Evolutionary conservation across 2,797 vertebrate species (phyloP).

Genomic region (Sebastes reedi): DNA sequence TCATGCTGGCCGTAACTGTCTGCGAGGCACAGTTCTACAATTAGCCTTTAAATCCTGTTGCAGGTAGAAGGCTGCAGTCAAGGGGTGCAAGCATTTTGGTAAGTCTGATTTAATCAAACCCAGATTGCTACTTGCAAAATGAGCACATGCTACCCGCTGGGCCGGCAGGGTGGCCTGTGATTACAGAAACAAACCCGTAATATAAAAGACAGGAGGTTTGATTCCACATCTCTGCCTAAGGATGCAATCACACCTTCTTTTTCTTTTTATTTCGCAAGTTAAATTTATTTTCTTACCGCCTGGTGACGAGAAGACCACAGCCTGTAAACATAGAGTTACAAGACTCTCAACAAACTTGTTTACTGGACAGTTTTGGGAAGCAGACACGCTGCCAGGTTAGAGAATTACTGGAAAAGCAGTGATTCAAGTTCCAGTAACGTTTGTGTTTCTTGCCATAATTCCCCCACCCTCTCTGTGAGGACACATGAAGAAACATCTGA

Average conservation of each 20-base stretch:
- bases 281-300: not conserved
- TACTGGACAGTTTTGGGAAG: not conserved
- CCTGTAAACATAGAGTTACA: constrained; percentile 3
- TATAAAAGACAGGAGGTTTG: not conserved
- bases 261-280: not conserved
- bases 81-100: not conserved
- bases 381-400: not conserved
- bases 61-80: constrained; percentile 19
- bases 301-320: constrained; percentile 8
- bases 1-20: constrained; percentile 11
- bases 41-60: constrained; percentile 49
- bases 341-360: not conserved
- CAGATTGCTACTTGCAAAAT: constrained; percentile 47
- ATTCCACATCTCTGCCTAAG: not conserved
- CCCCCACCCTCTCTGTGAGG: not conserved
- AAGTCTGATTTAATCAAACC: constrained; percentile 55
- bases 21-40: constrained; percentile 8
- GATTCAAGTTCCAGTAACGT: not conserved
- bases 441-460: not conserved
- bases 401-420: constrained; percentile 5
- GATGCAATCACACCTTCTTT: not conserved
- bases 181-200: constrained; percentile 18
- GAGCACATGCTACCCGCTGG: constrained; percentile 26
- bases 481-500: not conserved
- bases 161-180: constrained; percentile 38